These are phyloP conservation scores for Pollachius pollachius DNA, from an alignment of 2,113 vertebrate genomes.

Conservation along the genomic window DNA sequence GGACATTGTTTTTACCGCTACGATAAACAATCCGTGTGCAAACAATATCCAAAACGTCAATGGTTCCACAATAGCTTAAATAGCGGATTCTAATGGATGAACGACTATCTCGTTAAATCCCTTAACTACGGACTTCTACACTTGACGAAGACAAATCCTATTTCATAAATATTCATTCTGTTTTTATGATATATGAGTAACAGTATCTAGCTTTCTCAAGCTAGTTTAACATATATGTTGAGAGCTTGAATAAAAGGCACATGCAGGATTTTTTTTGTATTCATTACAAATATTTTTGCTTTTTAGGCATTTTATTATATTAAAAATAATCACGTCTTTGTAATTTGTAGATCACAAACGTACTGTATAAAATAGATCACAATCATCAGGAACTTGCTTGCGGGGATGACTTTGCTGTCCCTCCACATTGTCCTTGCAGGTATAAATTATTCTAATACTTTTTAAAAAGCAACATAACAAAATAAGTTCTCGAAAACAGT, in stretches of 20 bases:
- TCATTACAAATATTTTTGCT: too few species aligned
- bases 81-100: neutral
- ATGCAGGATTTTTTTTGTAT: too few species aligned
- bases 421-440: constrained; percentile 66
- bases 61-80: constrained; percentile 53
- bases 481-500: rapidly evolving
- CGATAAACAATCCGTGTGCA: constrained; percentile 64
- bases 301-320: too few species aligned
- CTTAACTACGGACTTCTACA: neutral
- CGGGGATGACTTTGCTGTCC: constrained; percentile 63
- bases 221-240: too few species aligned
- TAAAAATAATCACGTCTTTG: too few species aligned
- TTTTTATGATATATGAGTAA: too few species aligned
- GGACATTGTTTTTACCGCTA: constrained; percentile 63
- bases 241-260: too few species aligned
- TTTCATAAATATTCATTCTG: too few species aligned
- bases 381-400: constrained; percentile 40
- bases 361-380: neutral
- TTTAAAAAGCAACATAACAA: neutral
- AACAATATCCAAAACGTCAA: constrained; percentile 13
- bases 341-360: neutral
- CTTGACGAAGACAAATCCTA: too few species aligned
- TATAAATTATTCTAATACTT: constrained; percentile 31
- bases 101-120: neutral
- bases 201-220: too few species aligned